Evolutionary conservation across 1,140 invertebrate species (phyloP), one percentile per base, ranked within the genome.

Genomic region (Micrasema longulum): DNA sequence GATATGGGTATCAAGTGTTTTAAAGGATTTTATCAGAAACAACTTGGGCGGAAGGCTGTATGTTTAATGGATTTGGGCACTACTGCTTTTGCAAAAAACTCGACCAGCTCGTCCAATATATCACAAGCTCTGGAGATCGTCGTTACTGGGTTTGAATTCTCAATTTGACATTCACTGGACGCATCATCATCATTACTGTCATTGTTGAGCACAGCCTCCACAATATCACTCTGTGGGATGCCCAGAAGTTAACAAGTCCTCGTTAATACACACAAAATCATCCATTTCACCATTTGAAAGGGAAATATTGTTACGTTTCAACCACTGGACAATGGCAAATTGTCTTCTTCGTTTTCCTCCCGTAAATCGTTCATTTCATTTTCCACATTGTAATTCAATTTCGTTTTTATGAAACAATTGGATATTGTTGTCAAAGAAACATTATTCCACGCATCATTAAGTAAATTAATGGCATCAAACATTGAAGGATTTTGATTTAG

Each of bases 1-100:
- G 50, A 23, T 53, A 53, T 53, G 50, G 50, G 50, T 12, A 53
- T 53, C 18, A 31, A 53, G 14, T 53, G 50, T 53, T 53, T 53
- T 22, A 53, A 53, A 31, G 50, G 50, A 53, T 53, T 26, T 53
- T 22, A 53, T 26, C 23, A 22, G 23, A 50, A 50, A 50, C n/a
- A 23, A 53, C 20, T 53, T 26, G 50, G 11, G 20, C 18, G 22
- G 50, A 45, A 45, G 41, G 41, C 41, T 45, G 41, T 45, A 3
- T 45, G 14, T 45, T 45, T 45, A 11, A 45, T 45, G 41, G 41
- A 45, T 45, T 16, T 11, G 41, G 41, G 26, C 26, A 45, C 14
- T 45, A n/a, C n/a, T n/a, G n/a, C n/a, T n/a, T n/a, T n/a, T n/a
- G n/a, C n/a, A n/a, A n/a, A n/a, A n/a, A n/a, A n/a, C n/a, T n/a